Evolutionary conservation across 2,797 vertebrate genomes (phyloP).

Genomic region (Jordanella pulchra): DNA sequence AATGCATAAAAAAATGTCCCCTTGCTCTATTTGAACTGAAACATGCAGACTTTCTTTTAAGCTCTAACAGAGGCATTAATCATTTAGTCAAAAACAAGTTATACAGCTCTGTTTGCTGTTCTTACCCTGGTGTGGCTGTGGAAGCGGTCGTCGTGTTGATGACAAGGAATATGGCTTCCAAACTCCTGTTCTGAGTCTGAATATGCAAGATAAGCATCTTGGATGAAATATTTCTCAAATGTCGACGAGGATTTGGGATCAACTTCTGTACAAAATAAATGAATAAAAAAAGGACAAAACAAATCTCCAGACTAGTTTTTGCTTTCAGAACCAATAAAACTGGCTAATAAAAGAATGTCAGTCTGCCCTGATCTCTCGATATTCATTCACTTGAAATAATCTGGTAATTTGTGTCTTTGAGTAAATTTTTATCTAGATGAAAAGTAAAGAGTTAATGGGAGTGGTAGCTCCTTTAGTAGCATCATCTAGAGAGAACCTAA

Average conservation of each 20-base stretch:
- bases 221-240: conserved; percentile 13
- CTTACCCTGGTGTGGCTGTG: conserved; percentile 49
- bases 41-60: background rate
- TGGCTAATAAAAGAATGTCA: background rate
- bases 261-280: conserved; percentile 18
- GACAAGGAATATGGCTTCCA: conserved; percentile 36
- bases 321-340: background rate
- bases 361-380: background rate
- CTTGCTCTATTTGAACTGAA: background rate
- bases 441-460: too few species aligned
- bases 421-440: too few species aligned
- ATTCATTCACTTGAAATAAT: background rate
- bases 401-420: background rate
- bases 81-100: background rate
- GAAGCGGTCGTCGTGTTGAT: conserved; percentile 7
- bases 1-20: background rate
- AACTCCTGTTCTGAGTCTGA: conserved; percentile 44
- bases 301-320: too few species aligned
- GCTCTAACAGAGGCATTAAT: background rate
- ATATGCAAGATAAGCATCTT: conserved; percentile 32
- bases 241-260: background rate
- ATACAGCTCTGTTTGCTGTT: background rate
- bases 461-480: too few species aligned
- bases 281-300: background rate
- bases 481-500: too few species aligned